Base-by-base conservation (phyloP, 2,888 invertebrate genomes). In the Galerucella nymphaeae region DNA sequence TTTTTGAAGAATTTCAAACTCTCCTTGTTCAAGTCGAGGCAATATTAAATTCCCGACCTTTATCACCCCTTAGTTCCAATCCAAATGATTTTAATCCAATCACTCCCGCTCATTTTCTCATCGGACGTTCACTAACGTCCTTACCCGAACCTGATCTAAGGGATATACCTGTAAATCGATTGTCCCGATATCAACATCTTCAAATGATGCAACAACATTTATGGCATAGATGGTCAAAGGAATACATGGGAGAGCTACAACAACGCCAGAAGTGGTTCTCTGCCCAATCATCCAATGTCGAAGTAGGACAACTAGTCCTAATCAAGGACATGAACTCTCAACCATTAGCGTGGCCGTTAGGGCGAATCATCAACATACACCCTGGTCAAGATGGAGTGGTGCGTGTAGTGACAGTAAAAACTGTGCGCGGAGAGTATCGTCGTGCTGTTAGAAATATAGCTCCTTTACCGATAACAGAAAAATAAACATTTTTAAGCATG, bases 351-450 rank as follows among this genome's bases (percentile, higher is more conserved):
- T 72, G 72, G 72, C 42, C 66, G 4, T 30, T 72, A n/a, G 67
- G 41, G 5, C 11, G 67, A 18, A 50, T 72, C 10, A 30, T 42
- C 1, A 55, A 62, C n/a, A 18, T 63, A 41, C 72, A 72, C 53
- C 67, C 72, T 6, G 62, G 72, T 11, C n/a, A 66, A 48, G 71
- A 71, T 50, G 50, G 50, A 20, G 61, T 71, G 2, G 66, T 65
- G 16, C 66, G 72, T n/a, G 67, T 67, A 55, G 67, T 67, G 48
- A 67, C 59, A 53, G 53, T 71, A 11, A 41, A 59, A 50, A 66
- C 62, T 42, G 42, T 42, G 42, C 13, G 18, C 42, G 11, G 55
- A 67, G 14, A 58, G 67, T 20, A 42, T 42, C 42, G 42, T 42
- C 42, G 42, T 42, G 42, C 42, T 10, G 42, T 42, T 42, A 42